Evolutionary conservation across 2,797 vertebrate genomes (phyloP), one percentile per base, ranked within the genome.

Genomic region (Lepus townsendii): DNA sequence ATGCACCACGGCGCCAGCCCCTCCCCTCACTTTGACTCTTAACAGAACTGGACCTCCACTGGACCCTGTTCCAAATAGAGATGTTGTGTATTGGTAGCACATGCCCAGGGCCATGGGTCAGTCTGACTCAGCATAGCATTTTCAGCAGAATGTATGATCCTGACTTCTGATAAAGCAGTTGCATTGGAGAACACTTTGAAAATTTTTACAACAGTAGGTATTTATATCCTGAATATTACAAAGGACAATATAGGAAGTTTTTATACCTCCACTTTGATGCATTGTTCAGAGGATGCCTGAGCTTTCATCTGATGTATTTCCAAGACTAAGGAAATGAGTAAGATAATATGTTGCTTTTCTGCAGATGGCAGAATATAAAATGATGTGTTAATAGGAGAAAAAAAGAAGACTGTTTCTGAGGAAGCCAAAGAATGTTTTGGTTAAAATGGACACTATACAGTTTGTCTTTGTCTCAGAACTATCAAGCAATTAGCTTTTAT

Each of bases 281-380:
- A 16, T 66, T 90, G 4, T 76, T 75, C 62, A 87, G 0, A 78
- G 35, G 27, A 65, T 57, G 19, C 66, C 71, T 90, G 38, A 83
- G 66, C 38, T 95, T 90, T 75, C 27, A 47, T 72, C 78, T 90
- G 42, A 19, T 60, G 4, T 69, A 9, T 88, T 91, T 84, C 47
- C 26, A 62, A 65, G 75, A 57, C 73, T 87, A 73, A 83, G 88
- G 66, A 75, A 91, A 20, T 83, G 54, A 88, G 10, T 85, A 80
- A 88, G 52, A 3, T 75, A 79, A 80, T 71, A 52, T 42, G 20
- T 83, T 66, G 38, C 80, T 68, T 2, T 88, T 88, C 77, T 71
- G 30, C 38, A 91, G 26, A 71, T 76, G 54, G 54, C 38, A 91
- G 85, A 90, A 90, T 90, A 69, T 85, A 65, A 95, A 8, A 68